phyloP scores from a whole-genome alignment of 2,113 vertebrate genomes.

The Ictidomys tridecemlineatus region DNA sequence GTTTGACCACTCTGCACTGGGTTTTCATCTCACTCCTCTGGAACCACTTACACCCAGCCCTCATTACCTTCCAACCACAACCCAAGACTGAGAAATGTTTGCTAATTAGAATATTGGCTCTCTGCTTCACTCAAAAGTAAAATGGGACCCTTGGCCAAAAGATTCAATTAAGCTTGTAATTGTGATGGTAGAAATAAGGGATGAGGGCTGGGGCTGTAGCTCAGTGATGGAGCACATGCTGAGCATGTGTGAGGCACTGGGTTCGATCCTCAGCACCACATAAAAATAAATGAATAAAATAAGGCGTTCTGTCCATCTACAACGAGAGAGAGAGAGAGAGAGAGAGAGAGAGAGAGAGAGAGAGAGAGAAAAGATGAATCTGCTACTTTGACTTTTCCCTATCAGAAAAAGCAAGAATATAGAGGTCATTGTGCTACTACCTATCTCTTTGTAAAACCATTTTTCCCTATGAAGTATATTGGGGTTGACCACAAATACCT shows the following conservation, averaged over 20 bases:
- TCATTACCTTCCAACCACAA: background rate
- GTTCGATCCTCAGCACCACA: no score
- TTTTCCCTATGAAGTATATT: background rate
- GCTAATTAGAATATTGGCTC: background rate
- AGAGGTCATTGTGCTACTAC: background rate
- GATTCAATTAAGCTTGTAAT: background rate
- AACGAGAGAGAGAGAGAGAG: no score
- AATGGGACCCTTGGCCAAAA: background rate
- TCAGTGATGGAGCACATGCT: no score
- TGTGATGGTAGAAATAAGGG: background rate
- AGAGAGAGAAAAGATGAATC: background rate
- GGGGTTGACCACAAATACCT: background rate
- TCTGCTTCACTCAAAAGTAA: conserved; percentile 19
- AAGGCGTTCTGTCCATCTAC: no score
- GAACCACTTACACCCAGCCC: background rate
- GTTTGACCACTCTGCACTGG: background rate
- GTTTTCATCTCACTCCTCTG: background rate
- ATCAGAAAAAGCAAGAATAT: background rate
- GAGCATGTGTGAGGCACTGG: no score
- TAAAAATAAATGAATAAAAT: no score
- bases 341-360: no score
- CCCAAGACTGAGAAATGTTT: background rate
- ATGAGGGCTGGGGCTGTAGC: background rate
- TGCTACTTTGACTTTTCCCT: background rate
- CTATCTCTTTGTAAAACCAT: conserved; percentile 1